Evolutionary conservation across 2,113 vertebrate species (phyloP).

Genomic region (Ovis aries): DNA sequence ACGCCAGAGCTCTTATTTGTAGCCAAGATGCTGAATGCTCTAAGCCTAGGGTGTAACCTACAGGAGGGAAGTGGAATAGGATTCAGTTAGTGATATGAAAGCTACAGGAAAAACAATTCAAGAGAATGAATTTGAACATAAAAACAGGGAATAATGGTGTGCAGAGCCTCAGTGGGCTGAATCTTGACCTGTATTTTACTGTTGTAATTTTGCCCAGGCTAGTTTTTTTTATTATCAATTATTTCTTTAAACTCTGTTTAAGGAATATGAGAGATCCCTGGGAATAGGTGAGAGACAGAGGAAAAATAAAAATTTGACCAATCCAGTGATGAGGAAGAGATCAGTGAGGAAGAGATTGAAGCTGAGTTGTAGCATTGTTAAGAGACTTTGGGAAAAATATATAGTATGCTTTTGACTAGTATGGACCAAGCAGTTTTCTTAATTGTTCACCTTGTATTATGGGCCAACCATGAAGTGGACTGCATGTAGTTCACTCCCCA

Average conservation of each 20-base stretch:
- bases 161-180: background rate
- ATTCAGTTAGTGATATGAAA: background rate
- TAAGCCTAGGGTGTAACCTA: background rate
- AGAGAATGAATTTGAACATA: background rate
- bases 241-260: background rate
- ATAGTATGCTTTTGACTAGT: background rate
- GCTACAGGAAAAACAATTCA: background rate
- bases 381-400: background rate
- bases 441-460: background rate
- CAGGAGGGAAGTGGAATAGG: background rate
- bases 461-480: background rate
- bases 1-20: background rate
- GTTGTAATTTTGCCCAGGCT: background rate
- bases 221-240: background rate
- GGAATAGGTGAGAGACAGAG: background rate
- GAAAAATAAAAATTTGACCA: background rate
- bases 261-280: background rate
- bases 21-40: background rate
- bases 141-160: background rate
- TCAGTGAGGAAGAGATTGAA: background rate
- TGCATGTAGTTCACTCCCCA: background rate
- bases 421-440: background rate
- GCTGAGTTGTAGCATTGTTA: background rate
- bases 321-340: background rate
- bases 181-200: background rate